Base-by-base conservation (phyloP, 2,888 invertebrate genomes). In the Ochropleura plecta region DNA sequence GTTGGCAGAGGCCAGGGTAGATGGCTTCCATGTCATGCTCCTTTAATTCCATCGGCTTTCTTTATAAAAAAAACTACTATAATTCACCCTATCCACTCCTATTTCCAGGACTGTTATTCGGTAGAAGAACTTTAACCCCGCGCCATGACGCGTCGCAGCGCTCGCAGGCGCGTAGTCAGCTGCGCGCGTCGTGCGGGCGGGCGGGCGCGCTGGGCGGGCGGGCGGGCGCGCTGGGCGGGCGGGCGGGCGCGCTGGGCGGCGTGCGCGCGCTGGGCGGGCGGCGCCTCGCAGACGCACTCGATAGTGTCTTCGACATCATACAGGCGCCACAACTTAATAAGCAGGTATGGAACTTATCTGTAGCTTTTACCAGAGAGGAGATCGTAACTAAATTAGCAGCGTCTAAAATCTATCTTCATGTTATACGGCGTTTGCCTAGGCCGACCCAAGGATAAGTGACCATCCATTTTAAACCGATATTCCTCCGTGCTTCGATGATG, bases 321-420 rank as follows among this genome's bases (percentile, higher is more conserved):
- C 96, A 97, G 92, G 93, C 96, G 79, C 97, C 97, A 18, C 94
- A 97, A 10, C 94, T 97, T 5, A 97, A 97, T 85, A 97, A 97
- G 92, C 96, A 96, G 93, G 96, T 95, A n/a, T 3, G 7, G 0
- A 14, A 59, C 30, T 57, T n/a, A 51, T 8, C 30, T 30, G 30
- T 30, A 30, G 30, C 30, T 30, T 30, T 30, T 2, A 51, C 18
- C 16, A 3, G 51, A n/a, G 51, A 7, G 8, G 18, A n/a, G 51
- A 1, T 30, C 30, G 30, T 30, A 3, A 30, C 30, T 30, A 30
- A 30, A 30, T 30, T 3, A 30, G 1, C 30, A 30, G 30, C 30
- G 30, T 30, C 30, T 30, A 30, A 30, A 30, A 30, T 30, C 30
- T 30, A 30, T 30, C 30, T 30, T 30, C 30, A 30, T 30, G 30